Conservation (phyloP, 2,797 vertebrate genomes). For the Sparidentex hasta region DNA sequence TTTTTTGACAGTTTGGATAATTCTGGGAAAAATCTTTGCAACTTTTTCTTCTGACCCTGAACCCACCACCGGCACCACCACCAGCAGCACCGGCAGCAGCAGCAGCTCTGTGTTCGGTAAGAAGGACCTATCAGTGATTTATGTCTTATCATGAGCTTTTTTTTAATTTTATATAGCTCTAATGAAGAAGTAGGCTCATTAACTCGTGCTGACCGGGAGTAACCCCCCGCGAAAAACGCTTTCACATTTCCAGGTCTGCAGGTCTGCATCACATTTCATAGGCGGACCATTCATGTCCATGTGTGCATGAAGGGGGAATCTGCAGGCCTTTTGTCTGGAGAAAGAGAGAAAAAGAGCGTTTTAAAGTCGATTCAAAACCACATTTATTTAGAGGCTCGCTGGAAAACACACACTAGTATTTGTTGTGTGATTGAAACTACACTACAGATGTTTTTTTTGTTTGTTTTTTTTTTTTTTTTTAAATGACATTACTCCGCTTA, state of each 20-base stretch:
- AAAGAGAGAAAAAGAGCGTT: background rate
- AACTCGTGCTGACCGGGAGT: constrained; percentile 59
- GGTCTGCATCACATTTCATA: constrained; percentile 53
- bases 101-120: constrained; percentile 74
- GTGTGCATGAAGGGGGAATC: constrained; percentile 43
- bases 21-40: constrained; percentile 71
- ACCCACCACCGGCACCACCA: constrained; percentile 12
- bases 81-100: too few species aligned
- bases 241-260: constrained; percentile 39
- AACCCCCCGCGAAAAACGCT: constrained; percentile 37
- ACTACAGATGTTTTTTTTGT: background rate
- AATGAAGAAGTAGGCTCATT: constrained; percentile 35
- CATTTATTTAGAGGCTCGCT: too few species aligned
- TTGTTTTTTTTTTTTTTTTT: too few species aligned
- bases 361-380: background rate
- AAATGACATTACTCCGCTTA: background rate
- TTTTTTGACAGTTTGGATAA: constrained; percentile 81
- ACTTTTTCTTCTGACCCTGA: constrained; percentile 75
- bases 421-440: background rate
- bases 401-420: background rate
- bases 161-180: background rate
- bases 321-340: constrained; percentile 55
- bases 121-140: constrained; percentile 5
- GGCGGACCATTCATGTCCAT: constrained; percentile 40
- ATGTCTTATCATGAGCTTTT: background rate